Base-by-base conservation (phyloP, 2,888 invertebrate species). In the Dynastes grantii region DNA sequence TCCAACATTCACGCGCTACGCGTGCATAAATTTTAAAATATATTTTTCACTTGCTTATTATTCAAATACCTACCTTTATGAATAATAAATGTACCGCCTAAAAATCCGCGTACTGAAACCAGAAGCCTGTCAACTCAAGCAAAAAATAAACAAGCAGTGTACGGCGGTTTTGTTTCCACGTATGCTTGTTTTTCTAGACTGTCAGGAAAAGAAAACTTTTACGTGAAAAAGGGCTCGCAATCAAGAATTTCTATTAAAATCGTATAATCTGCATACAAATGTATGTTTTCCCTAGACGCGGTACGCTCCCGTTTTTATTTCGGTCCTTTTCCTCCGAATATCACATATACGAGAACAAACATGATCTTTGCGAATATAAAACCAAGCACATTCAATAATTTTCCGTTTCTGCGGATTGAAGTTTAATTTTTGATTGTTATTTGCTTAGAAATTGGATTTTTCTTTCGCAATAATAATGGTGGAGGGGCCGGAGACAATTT, bases 171-270 rank as follows among this genome's bases (percentile, higher is more conserved):
- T 58, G 37, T 73, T 67, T 67, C 55, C 37, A 16, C 40, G 58
- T 37, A 16, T 73, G 40, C 37, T 55, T 40, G 58, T 40, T 73
- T 73, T 73, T 73, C 37, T 37, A 58, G 40, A 55, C 51, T n/a
- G 58, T 32, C 71, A 16, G 55, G 58, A 55, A 58, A 16, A 37
- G 22, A 51, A 58, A 58, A 58, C 32, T 67, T 58, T 73, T 11
- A 22, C 58, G 40, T 40, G 51, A 27, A 68, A 68, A 68, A 68
- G 68, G 29, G 58, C 45, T 73, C 58, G 58, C 58, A 73, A 73
- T 73, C 73, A 73, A 73, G 73, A 58, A 22, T 73, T 67, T 67
- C 67, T 73, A 73, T 73, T 55, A 73, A 73, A 73, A 73, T 58
- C 73, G 58, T 29, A 58, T 37, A 73, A 73, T 58, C 40, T 73